Evolutionary conservation across 2,888 invertebrate species (phyloP), one percentile per base, ranked within the genome.

Genomic region (Acanthosepion esculentum): DNA sequence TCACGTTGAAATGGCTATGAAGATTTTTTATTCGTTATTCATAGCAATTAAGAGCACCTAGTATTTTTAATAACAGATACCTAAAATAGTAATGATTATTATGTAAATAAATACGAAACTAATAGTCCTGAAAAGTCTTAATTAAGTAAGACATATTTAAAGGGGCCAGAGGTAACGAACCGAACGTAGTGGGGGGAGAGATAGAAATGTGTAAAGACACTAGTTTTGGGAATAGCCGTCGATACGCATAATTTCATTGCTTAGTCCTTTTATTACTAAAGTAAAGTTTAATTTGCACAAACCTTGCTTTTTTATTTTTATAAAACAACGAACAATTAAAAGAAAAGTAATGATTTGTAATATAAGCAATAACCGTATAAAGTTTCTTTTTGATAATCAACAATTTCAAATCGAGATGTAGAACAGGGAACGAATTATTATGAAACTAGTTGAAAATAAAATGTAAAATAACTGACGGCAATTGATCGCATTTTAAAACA

Each of bases 91-190:
- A 23, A 23, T 59, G n/a, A 33, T 78, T 78, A 78, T 78, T 78
- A 78, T 78, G 78, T 78, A 78, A 78, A 78, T 78, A 78, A n/a
- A 78, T 78, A 78, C 78, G 78, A 78, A 78, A 78, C 78, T 78
- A n/a, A 78, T 78, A 78, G 78, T 78, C 78, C 78, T 78, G 78
- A 78, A 78, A 78, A 78, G 78, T 78, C 78, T 78, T 78, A 78
- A 78, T 78, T 78, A n/a, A 78, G 78, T 78, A n/a, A 78, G 78
- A n/a, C 78, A 78, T 78, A n/a, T 78, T 78, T 78, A 78, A 78
- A n/a, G 78, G n/a, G 78, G n/a, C n/a, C 78, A 78, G n/a, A 78
- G n/a, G 78, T 78, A 78, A 78, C 78, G 78, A 78, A 78, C n/a
- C 78, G 78, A 78, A 8, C 8, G n/a, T n/a, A 6, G 78, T 1